phyloP scores from a whole-genome alignment of 2,888 invertebrate genomes.

The Amphipyra berbera region DNA sequence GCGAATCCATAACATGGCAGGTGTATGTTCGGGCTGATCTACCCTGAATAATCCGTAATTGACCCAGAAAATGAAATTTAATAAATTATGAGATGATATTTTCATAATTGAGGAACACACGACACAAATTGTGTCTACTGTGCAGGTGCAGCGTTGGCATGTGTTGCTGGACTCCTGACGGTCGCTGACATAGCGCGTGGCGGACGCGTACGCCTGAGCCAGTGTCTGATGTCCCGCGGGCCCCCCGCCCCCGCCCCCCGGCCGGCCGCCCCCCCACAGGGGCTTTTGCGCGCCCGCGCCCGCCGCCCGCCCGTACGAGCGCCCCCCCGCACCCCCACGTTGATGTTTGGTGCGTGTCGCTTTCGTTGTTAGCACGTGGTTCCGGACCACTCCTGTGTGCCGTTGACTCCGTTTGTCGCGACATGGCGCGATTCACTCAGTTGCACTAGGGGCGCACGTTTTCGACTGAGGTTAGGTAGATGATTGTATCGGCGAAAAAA shows the following conservation, averaged over 20 bases:
- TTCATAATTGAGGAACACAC: background rate
- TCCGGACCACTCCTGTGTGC: constrained; percentile 17
- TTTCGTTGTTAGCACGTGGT: constrained; percentile 53
- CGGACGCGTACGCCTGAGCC: constrained; percentile 69
- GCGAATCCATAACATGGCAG: no score
- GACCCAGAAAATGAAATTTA: no score
- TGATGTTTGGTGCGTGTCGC: constrained; percentile 50
- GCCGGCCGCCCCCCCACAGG: no score
- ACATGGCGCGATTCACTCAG: constrained; percentile 25
- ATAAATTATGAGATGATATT: no score
- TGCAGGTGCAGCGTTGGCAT: constrained; percentile 97
- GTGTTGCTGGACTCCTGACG: constrained; percentile 94
- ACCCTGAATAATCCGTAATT: no score
- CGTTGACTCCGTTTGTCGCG: constrained; percentile 20
- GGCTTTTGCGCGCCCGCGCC: constrained; percentile 31
- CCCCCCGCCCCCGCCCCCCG: constrained; percentile 16
- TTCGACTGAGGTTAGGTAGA: constrained; percentile 28
- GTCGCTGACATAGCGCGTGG: constrained; percentile 77
- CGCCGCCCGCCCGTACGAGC: constrained; percentile 28
- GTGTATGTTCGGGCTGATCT: no score
- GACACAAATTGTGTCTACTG: background rate
- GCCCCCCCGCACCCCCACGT: constrained; percentile 26
- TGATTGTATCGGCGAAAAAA: constrained; percentile 23
- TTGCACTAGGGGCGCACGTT: constrained; percentile 39
- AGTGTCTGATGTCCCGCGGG: constrained; percentile 20